Base-by-base conservation (phyloP, 2,797 vertebrate species). In the Ctenosaura bakeri region DNA sequence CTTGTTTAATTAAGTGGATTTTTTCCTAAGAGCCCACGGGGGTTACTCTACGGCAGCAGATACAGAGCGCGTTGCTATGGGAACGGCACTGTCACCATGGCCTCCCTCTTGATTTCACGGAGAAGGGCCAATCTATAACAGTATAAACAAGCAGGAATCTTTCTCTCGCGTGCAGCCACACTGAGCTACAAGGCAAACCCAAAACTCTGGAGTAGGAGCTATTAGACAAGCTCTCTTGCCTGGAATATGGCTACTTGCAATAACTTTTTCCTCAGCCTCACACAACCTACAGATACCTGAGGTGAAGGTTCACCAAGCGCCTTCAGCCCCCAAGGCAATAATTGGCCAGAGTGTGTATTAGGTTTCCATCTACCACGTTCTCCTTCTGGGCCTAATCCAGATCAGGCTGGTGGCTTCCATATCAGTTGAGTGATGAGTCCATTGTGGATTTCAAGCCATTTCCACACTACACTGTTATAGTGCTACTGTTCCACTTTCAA, bases 1-100 rank as follows among this genome's bases (percentile, higher is more conserved):
- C 46, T 20, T 0, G 1, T 32, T 29, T 93, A 89, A 91, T 9
- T 66, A 93, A 91, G 90, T 1, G 26, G 62, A 13, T 78, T 93
- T 90, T 85, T 91, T 90, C 66, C 86, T 4, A 0, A 2, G 77
- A 92, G 84, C 88, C 80, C 0, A 3, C 1, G 71, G 42, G 26
- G 9, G 50, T 42, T 88, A 50, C 66, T 26, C 66, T 0, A 22
- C n/a, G 56, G 1, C 78, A 76, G 73, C 64, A 87, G 80, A 89
- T 59, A 84, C 85, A 62, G 29, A 80, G 24, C 14, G 42, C 0
- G 86, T 93, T 95, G 92, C 95, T 94, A 93, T 88, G 90, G 93
- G 83, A 92, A 94, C 88, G n/a, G 0, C 29, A 88, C 77, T 80
- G 74, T 80, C 90, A 54, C 82, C 85, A 80, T 42, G 74, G 64